Base-by-base conservation (phyloP, 1,140 invertebrate species). In the Sinonovacula constricta region DNA sequence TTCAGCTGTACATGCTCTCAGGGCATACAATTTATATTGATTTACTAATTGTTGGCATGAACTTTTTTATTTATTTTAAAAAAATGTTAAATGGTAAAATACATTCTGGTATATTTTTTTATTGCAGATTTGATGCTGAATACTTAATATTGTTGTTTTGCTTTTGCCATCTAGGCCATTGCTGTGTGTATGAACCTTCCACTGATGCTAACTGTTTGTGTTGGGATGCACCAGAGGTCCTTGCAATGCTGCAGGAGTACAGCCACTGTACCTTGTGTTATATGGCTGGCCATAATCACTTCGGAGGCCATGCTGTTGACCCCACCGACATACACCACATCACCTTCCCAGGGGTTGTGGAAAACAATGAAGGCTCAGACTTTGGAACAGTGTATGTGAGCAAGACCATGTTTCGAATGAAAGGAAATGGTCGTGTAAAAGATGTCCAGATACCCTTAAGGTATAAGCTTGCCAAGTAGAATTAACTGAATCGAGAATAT, bases 301-400 rank as follows among this genome's bases (percentile, higher is more conserved):
- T 54, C 10, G 82, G 79, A 39, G 88, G 87, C 10, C 83, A 84
- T 78, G 81, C 82, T 22, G 57, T 76, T 15, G 87, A 88, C 68
- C 68, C 81, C 12, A 53, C 85, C 59, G 83, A 83, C 12, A 85
- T 90, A 15, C 83, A 86, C 67, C 87, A 89, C 54, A 65, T 89
- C n/a, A 82, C 84, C 1, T 81, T 88, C 14, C 79, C 84, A 54
- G 89, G 87, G 22, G 83, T 90, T 2, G 71, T 90, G 10, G 89
- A 89, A 79, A 88, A 78, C 56, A 70, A 78, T 18, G 22, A n/a
- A 14, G 66, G 72, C 18, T 81, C 87, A 53, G 85, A 88, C 18
- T 91, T 88, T 82, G 87, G 85, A 10, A 91, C 89, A 14, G 83
- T 88, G 22, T 79, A 84, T 26, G 60, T 91, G 26, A 87, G 82